phyloP scores from a whole-genome alignment of 2,797 vertebrate genomes.

The Spinibarbus caldwelli region DNA sequence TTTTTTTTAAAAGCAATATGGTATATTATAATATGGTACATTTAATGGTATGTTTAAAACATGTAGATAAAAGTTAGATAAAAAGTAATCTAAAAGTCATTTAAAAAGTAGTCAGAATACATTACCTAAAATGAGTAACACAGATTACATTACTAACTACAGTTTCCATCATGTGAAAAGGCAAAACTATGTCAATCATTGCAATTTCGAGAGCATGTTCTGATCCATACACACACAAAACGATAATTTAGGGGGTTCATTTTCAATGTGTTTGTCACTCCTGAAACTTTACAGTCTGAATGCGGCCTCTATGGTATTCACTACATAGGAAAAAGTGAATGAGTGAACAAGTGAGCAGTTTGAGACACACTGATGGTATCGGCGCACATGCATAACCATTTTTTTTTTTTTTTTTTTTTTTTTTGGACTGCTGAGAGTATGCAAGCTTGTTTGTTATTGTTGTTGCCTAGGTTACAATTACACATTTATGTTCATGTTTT shows the following conservation, averaged over 20 bases:
- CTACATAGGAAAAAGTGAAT: background rate
- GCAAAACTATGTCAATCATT: background rate
- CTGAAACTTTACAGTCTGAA: background rate
- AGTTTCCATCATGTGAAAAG: too few species aligned
- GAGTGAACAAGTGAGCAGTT: background rate
- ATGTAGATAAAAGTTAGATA: too few species aligned
- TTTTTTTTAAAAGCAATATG: too few species aligned
- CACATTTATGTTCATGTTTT: background rate
- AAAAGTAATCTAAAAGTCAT: too few species aligned
- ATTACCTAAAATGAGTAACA: too few species aligned
- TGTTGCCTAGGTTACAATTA: background rate
- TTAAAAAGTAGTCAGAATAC: too few species aligned
- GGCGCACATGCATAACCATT: background rate
- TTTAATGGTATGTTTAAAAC: too few species aligned
- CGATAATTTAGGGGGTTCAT: background rate
- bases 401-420: too few species aligned
- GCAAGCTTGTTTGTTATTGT: constrained; percentile 2
- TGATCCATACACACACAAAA: background rate
- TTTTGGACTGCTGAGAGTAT: background rate
- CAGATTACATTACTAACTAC: too few species aligned
- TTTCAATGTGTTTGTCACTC: background rate
- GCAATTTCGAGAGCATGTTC: background rate
- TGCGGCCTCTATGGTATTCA: too few species aligned
- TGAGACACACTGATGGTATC: background rate
- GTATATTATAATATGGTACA: too few species aligned